phyloP scores from a whole-genome alignment of 2,888 invertebrate species.

The Eledone cirrhosa region DNA sequence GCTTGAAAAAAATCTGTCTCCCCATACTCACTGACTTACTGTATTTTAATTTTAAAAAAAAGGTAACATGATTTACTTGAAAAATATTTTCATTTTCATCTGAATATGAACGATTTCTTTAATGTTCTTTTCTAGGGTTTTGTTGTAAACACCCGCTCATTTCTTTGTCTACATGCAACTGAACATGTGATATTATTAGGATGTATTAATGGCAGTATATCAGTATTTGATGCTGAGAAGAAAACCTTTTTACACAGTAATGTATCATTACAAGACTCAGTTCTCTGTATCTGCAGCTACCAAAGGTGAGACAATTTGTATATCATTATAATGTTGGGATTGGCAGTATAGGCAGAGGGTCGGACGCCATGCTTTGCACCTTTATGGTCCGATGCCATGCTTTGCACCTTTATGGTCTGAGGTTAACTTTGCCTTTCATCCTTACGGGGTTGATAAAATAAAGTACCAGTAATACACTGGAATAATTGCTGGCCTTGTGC shows the following conservation, averaged over 20 bases:
- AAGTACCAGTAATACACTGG: too few relatives aligned
- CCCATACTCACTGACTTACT: too few relatives aligned
- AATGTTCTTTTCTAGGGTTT: constrained; percentile 43
- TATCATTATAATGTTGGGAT: constrained; percentile 22
- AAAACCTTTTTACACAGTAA: constrained; percentile 43
- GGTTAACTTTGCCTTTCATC: too few relatives aligned
- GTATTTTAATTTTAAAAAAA: too few relatives aligned
- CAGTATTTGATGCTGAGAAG: constrained; percentile 43
- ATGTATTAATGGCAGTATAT: constrained; percentile 55
- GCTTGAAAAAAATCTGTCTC: neutral
- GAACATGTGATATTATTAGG: constrained; percentile 51
- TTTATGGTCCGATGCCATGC: too few relatives aligned
- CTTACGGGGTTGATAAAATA: too few relatives aligned
- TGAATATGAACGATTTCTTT: neutral
- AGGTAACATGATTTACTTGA: too few relatives aligned
- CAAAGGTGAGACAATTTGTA: constrained; percentile 40
- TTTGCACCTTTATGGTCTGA: too few relatives aligned
- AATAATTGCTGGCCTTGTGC: too few relatives aligned
- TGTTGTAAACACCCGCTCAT: constrained; percentile 51
- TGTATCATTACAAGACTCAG: constrained; percentile 49
- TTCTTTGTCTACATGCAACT: constrained; percentile 51
- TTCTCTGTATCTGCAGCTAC: constrained; percentile 51
- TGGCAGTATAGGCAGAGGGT: too few relatives aligned
- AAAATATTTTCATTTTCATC: too few relatives aligned
- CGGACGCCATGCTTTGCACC: too few relatives aligned